A percentile compares a stretch with the other conserved stretches of the same genome.
Conservation (phyloP, 2,888 invertebrate genomes). For the Hypena proboscidalis region DNA sequence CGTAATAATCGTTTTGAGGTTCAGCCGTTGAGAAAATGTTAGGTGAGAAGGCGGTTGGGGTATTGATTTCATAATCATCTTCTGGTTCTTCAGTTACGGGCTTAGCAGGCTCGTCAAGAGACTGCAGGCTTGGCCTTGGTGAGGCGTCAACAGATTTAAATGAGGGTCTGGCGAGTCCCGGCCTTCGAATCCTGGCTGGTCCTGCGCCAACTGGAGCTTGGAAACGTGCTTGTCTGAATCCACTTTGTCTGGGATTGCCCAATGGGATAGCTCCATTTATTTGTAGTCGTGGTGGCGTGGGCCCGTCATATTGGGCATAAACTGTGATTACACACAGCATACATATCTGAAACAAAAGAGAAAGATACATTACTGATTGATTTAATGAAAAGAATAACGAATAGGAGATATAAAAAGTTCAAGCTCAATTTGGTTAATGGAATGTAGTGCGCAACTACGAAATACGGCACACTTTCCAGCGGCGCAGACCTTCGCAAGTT, state of each 20-base stretch:
- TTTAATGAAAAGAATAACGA: not conserved
- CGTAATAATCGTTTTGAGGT: slow-evolving; percentile 77
- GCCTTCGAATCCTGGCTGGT: slow-evolving; percentile 67
- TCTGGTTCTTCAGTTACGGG: slow-evolving; percentile 89
- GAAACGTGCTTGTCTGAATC: slow-evolving; percentile 73
- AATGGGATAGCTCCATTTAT: slow-evolving; percentile 87
- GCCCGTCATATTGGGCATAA: slow-evolving; percentile 81
- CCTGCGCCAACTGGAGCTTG: slow-evolving; percentile 59
- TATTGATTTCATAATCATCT: slow-evolving; percentile 85
- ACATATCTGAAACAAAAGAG: slow-evolving; percentile 72
- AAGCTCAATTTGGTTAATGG: slow-evolving; percentile 45
- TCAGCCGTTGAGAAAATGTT: slow-evolving; percentile 73
- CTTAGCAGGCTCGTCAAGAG: slow-evolving; percentile 83
- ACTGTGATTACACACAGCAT: slow-evolving; percentile 81
- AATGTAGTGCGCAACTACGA: slow-evolving; percentile 58
- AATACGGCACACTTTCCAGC: slow-evolving; percentile 66
- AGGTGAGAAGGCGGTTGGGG: slow-evolving; percentile 79
- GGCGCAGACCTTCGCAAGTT: slow-evolving; percentile 53
- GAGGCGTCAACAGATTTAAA: slow-evolving; percentile 78
- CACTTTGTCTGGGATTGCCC: slow-evolving; percentile 68
- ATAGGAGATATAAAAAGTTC: not conserved
- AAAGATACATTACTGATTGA: slow-evolving; percentile 7
- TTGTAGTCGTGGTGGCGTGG: slow-evolving; percentile 87
- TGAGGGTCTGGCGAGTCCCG: slow-evolving; percentile 74
- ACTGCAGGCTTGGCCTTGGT: slow-evolving; percentile 76